Percentiles rank a stretch among this genome's conserved stretches.
Evolutionary conservation across 2,888 invertebrate species (phyloP).

Genomic region (Diarsia dahlii): DNA sequence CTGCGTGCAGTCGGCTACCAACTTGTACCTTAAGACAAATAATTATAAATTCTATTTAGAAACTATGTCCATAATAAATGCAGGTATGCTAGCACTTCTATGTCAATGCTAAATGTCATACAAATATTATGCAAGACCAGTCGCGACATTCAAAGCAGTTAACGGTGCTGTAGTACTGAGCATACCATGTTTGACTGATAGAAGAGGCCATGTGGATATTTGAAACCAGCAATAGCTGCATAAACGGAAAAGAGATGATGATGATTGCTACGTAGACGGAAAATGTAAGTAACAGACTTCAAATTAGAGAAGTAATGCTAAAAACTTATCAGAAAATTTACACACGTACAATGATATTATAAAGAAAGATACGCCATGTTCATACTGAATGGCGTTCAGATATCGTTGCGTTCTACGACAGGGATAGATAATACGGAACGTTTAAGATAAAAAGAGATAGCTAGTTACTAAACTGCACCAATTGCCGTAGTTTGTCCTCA

Average conservation of each 20-base stretch:
- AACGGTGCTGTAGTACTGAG: background rate
- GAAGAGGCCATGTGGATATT: background rate
- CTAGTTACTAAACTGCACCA: no score
- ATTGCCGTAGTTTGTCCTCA: no score
- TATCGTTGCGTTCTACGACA: no score
- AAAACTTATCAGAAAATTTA: background rate
- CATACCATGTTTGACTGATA: background rate
- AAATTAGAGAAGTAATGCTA: background rate
- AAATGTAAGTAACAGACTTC: no score
- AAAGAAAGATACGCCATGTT: no score
- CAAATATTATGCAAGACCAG: slow-evolving; percentile 14
- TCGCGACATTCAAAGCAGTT: slow-evolving; percentile 3
- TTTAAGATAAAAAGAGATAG: no score
- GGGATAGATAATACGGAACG: no score
- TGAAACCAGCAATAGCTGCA: background rate
- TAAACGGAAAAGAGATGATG: background rate
- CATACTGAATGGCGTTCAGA: no score
- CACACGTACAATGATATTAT: no score
- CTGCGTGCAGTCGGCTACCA: no score
- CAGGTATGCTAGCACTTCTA: background rate
- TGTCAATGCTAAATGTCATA: slow-evolving; percentile 20
- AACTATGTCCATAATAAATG: background rate
- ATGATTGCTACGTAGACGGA: no score
- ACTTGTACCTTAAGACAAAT: no score
- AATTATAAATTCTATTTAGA: background rate